Evolutionary conservation across 2,888 invertebrate species (phyloP).

Genomic region (Yponomeuta malinellus): DNA sequence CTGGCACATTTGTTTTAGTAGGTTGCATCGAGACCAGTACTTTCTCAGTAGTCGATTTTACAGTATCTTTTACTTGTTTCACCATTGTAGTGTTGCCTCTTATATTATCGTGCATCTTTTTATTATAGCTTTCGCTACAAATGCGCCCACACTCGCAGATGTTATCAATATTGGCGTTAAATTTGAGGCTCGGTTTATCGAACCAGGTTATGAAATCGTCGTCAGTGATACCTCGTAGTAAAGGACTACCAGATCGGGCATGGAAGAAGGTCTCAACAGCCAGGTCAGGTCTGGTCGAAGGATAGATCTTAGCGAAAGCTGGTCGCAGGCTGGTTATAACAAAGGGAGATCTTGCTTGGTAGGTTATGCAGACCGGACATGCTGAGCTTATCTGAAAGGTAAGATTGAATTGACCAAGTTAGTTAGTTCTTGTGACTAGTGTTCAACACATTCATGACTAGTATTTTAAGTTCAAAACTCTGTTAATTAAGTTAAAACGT

Average conservation of each 20-base stretch:
- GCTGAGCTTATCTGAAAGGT: constrained; percentile 66
- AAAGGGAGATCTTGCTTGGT: constrained; percentile 75
- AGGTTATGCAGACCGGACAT: constrained; percentile 79
- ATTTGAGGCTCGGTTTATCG: constrained; percentile 71
- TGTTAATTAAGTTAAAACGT: too few species aligned
- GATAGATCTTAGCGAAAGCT: constrained; percentile 78
- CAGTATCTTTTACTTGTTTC: neutral
- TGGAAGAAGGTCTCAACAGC: constrained; percentile 81
- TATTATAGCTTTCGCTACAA: constrained; percentile 58
- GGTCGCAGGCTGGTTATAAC: constrained; percentile 78
- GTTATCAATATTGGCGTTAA: constrained; percentile 62
- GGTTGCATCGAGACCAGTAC: neutral
- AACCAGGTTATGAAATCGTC: constrained; percentile 82
- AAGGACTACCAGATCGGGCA: constrained; percentile 73
- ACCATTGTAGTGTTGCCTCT: neutral
- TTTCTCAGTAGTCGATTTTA: neutral
- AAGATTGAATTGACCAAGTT: neutral
- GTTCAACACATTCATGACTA: too few species aligned
- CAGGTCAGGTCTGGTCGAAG: constrained; percentile 76
- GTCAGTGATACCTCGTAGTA: constrained; percentile 77
- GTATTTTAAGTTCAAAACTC: too few species aligned
- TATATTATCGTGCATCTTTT: neutral
- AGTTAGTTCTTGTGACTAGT: too few species aligned
- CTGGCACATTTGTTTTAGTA: neutral
- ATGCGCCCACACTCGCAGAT: constrained; percentile 73